Evolutionary conservation across 2,888 invertebrate genomes (phyloP), one percentile per base, ranked within the genome.

Genomic region (Amblyteles armatorius): DNA sequence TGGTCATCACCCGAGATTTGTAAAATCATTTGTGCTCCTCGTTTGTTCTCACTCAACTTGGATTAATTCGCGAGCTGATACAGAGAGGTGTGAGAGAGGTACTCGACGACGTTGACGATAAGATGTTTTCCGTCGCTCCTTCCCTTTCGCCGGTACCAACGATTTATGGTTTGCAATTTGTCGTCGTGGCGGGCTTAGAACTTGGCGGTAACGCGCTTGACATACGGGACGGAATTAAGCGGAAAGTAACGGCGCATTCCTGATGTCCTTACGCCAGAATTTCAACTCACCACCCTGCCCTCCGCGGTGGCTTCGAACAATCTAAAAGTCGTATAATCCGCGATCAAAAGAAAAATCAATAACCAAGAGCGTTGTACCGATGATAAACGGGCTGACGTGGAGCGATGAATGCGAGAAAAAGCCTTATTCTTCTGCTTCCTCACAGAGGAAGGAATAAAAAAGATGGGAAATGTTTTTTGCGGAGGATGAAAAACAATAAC

Each of bases 121-220:
- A 36, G 29, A 33, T 11, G 63, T n/a, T 40, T 44, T 13, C n/a
- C 71, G 63, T 48, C 44, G 52, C 69, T 40, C 44, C 36, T 55
- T 71, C 36, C 44, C 48, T 72, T 29, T 36, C 16, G 29, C 81
- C 71, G 67, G 74, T 77, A 60, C 50, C 86, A 69, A 76, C 86
- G 87, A 89, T 89, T 89, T 89, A 90, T 89, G 86, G 88, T 68
- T 76, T 55, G 86, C 88, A 88, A 90, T 90, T 89, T 89, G 88
- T 89, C 90, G 89, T 82, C 88, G 85, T 85, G 71, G 72, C n/a
- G n/a, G 26, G 44, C 52, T 52, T 50, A 77, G 63, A 52, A 73
- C 52, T 77, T 63, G 79, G 60, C 36, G 67, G 60, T 68, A 85
- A 80, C 68, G 60, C 86, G 86, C 86, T 88, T 88, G 86, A 83